Percentiles rank a stretch among this genome's conserved stretches.
Evolutionary conservation across 92 coral and sea anemone genomes (phyloP).

Genomic region (Porites rus): DNA sequence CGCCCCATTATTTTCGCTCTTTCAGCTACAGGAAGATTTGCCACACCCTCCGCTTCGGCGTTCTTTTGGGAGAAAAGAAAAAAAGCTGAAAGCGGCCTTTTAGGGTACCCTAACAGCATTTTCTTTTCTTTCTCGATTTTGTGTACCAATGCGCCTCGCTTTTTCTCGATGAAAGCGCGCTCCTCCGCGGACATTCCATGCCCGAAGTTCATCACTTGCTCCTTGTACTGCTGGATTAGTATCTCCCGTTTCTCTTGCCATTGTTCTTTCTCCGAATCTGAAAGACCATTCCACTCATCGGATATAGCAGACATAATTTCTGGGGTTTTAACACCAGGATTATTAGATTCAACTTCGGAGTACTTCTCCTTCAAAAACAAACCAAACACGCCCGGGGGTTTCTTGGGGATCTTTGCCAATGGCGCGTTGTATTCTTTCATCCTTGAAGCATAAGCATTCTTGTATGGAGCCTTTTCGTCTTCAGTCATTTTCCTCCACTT

Average conservation of each 20-base stretch:
- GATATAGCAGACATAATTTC: constrained; percentile 48
- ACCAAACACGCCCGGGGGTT: constrained; percentile 76
- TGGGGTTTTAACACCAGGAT: constrained; percentile 21
- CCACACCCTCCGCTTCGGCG: constrained; percentile 17
- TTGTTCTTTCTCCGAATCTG: constrained; percentile 48
- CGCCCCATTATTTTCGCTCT: constrained; percentile 18
- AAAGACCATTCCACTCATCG: constrained; percentile 54
- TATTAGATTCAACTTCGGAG: constrained; percentile 9
- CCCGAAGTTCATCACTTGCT: constrained; percentile 55
- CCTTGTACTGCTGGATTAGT: constrained; percentile 56
- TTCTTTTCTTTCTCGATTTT: constrained; percentile 63
- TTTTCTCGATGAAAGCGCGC: constrained; percentile 39
- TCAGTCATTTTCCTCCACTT: constrained; percentile 58
- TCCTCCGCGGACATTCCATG: constrained; percentile 61
- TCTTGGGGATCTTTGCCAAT: constrained; percentile 67
- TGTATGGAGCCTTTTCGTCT: constrained; percentile 60
- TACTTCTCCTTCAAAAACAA: constrained; percentile 75
- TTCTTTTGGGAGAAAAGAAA: constrained; percentile 64
- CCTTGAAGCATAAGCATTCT: constrained; percentile 38
- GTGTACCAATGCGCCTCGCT: constrained; percentile 60
- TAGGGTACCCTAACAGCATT: constrained; percentile 68
- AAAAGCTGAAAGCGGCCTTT: constrained; percentile 66
- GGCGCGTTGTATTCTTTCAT: constrained; percentile 73
- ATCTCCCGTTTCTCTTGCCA: constrained; percentile 54
- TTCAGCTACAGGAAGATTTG: not conserved